Percentiles rank a stretch among this genome's conserved stretches.
Conservation (phyloP, 2,797 vertebrate genomes). For the Pipistrellus pygmaeus region DNA sequence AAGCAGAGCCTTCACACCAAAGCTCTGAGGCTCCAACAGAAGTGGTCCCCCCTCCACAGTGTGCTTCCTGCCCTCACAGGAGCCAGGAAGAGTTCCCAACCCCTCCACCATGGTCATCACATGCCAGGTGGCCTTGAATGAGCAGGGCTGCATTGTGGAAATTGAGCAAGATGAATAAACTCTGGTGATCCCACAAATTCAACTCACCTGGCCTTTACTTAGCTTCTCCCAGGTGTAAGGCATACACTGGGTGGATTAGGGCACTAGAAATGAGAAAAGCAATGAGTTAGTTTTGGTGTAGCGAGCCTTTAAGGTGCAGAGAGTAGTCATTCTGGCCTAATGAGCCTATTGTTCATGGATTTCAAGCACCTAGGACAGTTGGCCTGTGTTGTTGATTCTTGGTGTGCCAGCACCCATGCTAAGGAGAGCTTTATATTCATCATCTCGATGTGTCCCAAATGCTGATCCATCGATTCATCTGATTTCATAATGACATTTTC, state of each 20-base stretch:
- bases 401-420: background rate
- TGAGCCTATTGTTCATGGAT: background rate
- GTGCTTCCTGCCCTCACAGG: background rate
- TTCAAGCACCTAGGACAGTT: fast-evolving
- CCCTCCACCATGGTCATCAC: background rate
- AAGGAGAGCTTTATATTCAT: slow-evolving; percentile 10
- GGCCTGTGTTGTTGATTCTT: background rate
- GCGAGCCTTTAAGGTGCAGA: background rate
- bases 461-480: slow-evolving; percentile 39
- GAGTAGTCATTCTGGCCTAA: background rate
- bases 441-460: slow-evolving; percentile 51
- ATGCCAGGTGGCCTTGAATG: background rate
- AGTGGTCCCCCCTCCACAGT: fast-evolving
- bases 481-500: slow-evolving; percentile 72
- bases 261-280: background rate
- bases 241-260: background rate
- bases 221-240: background rate
- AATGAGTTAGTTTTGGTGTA: background rate
- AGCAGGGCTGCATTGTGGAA: background rate
- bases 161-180: background rate
- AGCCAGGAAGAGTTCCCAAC: background rate
- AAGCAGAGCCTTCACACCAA: background rate
- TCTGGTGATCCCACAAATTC: background rate
- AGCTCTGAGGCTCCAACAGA: background rate
- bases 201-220: background rate